A percentile compares a stretch with the other conserved stretches of the same genome.
These are phyloP conservation scores for Steromphala cineraria DNA, from an alignment of 2,888 invertebrate genomes.

Conservation along the genomic window DNA sequence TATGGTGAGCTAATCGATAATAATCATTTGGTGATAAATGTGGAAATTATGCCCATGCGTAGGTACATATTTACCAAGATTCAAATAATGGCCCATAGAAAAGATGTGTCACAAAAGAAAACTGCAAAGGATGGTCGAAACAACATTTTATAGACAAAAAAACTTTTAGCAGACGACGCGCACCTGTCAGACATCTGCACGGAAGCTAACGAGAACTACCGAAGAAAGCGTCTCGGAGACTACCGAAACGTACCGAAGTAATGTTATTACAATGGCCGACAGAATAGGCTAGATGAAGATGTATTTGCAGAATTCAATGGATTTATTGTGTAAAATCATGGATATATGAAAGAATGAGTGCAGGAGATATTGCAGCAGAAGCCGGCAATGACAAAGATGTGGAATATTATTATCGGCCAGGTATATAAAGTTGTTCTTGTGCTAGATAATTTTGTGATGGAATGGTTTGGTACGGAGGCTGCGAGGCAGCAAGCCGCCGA, in stretches of 20 bases:
- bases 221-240: not conserved
- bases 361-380: slow-evolving; percentile 63
- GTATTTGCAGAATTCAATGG: slow-evolving; percentile 44
- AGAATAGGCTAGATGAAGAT: slow-evolving; percentile 45
- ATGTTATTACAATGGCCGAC: slow-evolving; percentile 69
- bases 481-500: not conserved
- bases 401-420: slow-evolving; percentile 67
- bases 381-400: slow-evolving; percentile 66
- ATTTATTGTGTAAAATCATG: slow-evolving; percentile 40
- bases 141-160: not conserved
- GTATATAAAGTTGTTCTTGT: slow-evolving; percentile 36
- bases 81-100: no score
- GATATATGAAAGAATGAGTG: slow-evolving; percentile 59
- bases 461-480: slow-evolving; percentile 8
- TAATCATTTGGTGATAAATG: slow-evolving; percentile 4
- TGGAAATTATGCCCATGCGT: not conserved
- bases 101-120: no score
- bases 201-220: not conserved
- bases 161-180: not conserved
- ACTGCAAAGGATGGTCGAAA: not conserved
- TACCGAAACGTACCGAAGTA: slow-evolving; percentile 55
- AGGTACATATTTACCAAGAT: no score
- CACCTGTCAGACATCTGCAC: slow-evolving; percentile 2
- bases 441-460: not conserved
- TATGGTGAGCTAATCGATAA: not conserved